Percentiles rank a stretch among this genome's conserved stretches.
Conservation (phyloP, 2,888 invertebrate genomes). For the Ptilodon capucinus region DNA sequence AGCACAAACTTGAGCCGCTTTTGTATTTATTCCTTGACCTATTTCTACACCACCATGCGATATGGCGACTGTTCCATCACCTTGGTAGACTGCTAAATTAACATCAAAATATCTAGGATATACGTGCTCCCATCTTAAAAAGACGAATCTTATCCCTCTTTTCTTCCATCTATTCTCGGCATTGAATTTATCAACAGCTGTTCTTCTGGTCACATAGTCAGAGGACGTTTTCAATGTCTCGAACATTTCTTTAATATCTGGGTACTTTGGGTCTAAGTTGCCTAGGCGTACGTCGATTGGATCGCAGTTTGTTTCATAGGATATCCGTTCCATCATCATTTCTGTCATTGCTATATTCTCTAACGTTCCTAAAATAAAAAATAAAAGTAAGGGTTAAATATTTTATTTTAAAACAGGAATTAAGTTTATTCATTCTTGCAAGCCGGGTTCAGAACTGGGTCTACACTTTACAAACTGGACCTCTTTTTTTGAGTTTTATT, state of each 20-base stretch:
- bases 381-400: not conserved
- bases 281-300: conserved; percentile 77
- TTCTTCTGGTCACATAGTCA: conserved; percentile 74
- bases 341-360: conserved; percentile 82
- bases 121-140: conserved; percentile 79
- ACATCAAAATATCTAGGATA: conserved; percentile 13
- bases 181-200: conserved; percentile 80
- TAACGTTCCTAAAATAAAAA: conserved; percentile 56
- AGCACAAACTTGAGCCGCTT: conserved; percentile 85
- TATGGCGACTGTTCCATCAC: conserved; percentile 87
- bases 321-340: conserved; percentile 84
- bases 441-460: too few species aligned
- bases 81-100: conserved; percentile 36
- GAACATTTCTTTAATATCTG: conserved; percentile 65
- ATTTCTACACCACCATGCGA: conserved; percentile 88
- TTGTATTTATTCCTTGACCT: conserved; percentile 91
- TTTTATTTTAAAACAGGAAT: not conserved
- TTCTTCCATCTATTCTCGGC: conserved; percentile 87
- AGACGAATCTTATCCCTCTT: conserved; percentile 82
- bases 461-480: too few species aligned
- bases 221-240: conserved; percentile 73
- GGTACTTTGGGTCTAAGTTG: conserved; percentile 67
- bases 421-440: not conserved
- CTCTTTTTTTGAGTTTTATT: too few species aligned
- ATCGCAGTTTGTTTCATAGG: conserved; percentile 77